phyloP scores from a whole-genome alignment of 2,113 vertebrate genomes.

The Tragelaphus strepsiceros region DNA sequence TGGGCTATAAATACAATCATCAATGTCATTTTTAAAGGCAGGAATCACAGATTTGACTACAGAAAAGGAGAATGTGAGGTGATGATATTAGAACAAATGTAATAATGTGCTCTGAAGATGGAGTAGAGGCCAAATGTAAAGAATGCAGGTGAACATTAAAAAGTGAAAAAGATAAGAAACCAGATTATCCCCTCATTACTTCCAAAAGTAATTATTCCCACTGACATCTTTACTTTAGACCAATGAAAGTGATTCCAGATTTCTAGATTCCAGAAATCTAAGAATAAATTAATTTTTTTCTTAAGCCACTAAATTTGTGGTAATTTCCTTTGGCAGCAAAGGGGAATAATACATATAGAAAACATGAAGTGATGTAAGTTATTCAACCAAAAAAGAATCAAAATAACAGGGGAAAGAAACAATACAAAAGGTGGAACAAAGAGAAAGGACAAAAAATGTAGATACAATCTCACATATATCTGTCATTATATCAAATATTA shows the following conservation, averaged over 20 bases:
- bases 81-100: background rate
- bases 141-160: background rate
- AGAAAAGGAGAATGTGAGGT: background rate
- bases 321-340: background rate
- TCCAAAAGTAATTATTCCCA: background rate
- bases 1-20: background rate
- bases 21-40: background rate
- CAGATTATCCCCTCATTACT: background rate
- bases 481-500: background rate
- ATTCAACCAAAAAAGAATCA: background rate
- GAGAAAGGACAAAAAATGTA: background rate
- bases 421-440: background rate
- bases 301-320: background rate
- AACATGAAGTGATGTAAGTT: background rate
- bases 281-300: background rate
- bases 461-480: no score
- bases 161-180: background rate
- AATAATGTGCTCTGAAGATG: background rate
- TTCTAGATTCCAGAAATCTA: background rate
- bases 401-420: background rate
- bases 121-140: background rate
- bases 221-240: background rate
- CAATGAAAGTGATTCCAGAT: background rate
- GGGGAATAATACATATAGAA: background rate
- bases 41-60: background rate